phyloP scores from a whole-genome alignment of 2,113 vertebrate genomes.

The Thymallus thymallus region DNA sequence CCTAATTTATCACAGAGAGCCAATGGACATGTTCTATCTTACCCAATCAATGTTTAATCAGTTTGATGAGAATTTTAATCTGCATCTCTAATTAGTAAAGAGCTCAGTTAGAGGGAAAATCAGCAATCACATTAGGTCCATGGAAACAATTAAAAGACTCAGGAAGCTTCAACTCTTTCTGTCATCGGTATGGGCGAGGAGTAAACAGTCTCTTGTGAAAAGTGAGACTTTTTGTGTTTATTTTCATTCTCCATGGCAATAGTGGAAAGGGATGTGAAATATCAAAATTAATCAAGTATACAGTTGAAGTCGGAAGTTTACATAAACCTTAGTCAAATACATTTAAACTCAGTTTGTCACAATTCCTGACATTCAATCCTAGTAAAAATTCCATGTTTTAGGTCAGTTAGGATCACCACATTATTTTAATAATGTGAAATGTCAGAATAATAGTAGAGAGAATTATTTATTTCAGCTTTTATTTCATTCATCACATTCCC shows the following conservation, averaged over 20 bases:
- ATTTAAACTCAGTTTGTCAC: no score
- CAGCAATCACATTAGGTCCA: neutral
- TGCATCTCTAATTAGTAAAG: neutral
- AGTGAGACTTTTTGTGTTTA: neutral
- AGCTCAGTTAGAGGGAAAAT: neutral
- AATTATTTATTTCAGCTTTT: no score
- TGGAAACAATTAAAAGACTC: neutral
- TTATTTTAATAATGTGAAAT: no score
- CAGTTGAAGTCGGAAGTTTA: no score
- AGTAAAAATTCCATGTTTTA: no score
- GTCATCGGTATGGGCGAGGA: neutral
- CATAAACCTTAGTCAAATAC: no score
- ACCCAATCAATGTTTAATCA: neutral
- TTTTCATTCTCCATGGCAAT: neutral
- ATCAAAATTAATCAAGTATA: no score
- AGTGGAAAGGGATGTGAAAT: no score
- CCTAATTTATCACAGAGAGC: neutral
- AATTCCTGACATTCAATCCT: no score
- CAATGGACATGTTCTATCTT: neutral
- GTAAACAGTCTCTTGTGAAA: neutral
- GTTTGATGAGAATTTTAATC: neutral
- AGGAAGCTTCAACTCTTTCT: neutral
- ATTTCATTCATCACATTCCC: no score
- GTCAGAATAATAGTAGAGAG: no score
- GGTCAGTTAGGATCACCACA: no score